Base-by-base conservation (phyloP, 2,113 vertebrate species). In the Pomatorhinus ruficollis region DNA sequence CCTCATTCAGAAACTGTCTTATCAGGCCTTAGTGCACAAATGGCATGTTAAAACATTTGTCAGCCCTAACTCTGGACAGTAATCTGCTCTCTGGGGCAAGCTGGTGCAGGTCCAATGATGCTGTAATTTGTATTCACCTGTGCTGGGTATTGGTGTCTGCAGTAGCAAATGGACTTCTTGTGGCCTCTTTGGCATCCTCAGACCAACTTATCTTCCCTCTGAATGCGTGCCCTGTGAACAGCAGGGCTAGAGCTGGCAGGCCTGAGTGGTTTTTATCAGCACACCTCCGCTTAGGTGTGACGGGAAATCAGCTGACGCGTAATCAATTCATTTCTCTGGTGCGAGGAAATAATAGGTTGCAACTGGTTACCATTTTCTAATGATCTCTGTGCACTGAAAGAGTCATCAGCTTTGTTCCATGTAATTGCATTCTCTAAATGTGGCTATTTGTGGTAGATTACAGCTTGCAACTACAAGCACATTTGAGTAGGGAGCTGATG, bases 391-490 rank as follows among this genome's bases (percentile, higher is more conserved):
- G 89, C 75, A 28, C 37, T 79, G 61, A 61, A 95, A 85, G 84
- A 94, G 75, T 79, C 95, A 95, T 96, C 93, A 97, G 95, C 89
- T 89, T 80, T 94, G 95, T 95, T 96, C 96, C 85, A 0, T 96
- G 85, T 83, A 95, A 95, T 80, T 94, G 79, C 82, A 22, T 92
- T 83, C 85, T 72, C 87, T 88, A 92, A 94, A 77, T 72, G 84
- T 76, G 94, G 70, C 94, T 83, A 64, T 95, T 97, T 96, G 84
- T 87, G 78, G 65, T 15, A 61, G 82, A 83, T 93, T 92, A 92
- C 61, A 92, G 49, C 85, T 94, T 84, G 72, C 74, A 79, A 54
- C 40, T 94, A 83, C 77, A 87, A 91, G 80, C 0, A 0, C 5
- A 3, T 89, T 91, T 69, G 94, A 69, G 57, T 14, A 50, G 91